These are phyloP conservation scores for Bombus breviceps DNA, from an alignment of 1,140 invertebrate genomes.

Conservation along the genomic window DNA sequence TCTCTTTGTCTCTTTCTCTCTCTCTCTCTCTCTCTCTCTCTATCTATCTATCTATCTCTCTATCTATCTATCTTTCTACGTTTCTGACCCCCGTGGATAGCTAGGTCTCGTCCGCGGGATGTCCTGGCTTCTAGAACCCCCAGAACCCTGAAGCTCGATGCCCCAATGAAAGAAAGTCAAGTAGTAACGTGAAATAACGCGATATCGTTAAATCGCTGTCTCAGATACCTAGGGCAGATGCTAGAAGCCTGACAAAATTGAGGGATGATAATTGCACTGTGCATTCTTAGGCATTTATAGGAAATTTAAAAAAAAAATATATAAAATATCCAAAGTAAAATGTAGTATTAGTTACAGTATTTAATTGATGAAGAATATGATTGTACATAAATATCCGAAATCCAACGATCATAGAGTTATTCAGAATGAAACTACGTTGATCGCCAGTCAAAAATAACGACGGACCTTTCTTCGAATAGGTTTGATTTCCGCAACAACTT, in stretches of 20 bases:
- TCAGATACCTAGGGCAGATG: not conserved
- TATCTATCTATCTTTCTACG: not conserved
- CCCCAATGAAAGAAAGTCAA: not conserved
- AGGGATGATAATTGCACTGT: not conserved
- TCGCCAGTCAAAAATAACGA: not conserved
- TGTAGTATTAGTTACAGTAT: not conserved
- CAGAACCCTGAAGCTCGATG: conserved; percentile 16
- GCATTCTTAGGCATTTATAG: not conserved
- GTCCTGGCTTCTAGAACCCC: conserved; percentile 12
- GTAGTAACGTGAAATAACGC: not conserved
- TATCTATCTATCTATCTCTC: not conserved
- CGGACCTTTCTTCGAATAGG: not conserved
- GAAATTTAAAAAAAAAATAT: not conserved
- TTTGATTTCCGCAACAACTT: not conserved
- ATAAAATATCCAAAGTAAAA: too few relatives aligned
- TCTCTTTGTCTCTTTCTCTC: conserved; percentile 23
- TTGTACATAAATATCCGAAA: too few relatives aligned
- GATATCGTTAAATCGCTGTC: not conserved
- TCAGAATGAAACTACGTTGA: too few relatives aligned
- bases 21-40: too few relatives aligned
- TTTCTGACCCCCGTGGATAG: conserved; percentile 48
- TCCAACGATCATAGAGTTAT: too few relatives aligned
- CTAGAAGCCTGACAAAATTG: not conserved
- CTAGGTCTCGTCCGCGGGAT: conserved; percentile 20
- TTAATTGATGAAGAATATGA: not conserved